Conservation (phyloP, 2,888 invertebrate species). For the Drosophila melanocephala region DNA sequence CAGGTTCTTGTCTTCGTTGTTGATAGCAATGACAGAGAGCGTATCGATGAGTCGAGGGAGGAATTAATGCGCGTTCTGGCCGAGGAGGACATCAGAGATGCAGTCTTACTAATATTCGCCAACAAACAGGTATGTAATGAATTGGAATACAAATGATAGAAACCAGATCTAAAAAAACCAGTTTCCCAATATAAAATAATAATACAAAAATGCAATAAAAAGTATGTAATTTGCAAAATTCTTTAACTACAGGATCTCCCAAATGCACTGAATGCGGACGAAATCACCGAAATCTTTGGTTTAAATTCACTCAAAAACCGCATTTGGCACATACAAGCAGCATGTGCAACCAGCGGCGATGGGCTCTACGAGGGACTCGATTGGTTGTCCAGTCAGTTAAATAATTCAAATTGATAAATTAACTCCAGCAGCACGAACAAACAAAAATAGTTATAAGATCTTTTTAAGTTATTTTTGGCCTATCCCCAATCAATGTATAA, state of each 20-base stretch:
- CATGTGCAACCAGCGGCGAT: constrained; percentile 99
- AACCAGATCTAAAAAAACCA: neutral
- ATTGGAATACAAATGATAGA: neutral
- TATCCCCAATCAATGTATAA: constrained; percentile 67
- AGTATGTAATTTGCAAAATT: constrained; percentile 11
- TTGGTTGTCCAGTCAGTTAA: constrained; percentile 99
- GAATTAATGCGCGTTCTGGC: constrained; percentile 99
- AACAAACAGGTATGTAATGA: constrained; percentile 95
- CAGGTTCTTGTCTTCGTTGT: constrained; percentile 99
- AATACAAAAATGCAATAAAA: too few species aligned
- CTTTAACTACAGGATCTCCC: constrained; percentile 94
- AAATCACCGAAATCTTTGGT: constrained; percentile 99
- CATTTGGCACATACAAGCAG: constrained; percentile 98
- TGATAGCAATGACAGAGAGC: constrained; percentile 99
- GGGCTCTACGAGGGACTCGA: constrained; percentile 99
- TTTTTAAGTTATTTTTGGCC: constrained; percentile 73
- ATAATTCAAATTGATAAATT: constrained; percentile 97
- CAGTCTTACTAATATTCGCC: constrained; percentile 99
- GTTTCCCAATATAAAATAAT: too few species aligned
- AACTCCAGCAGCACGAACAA: constrained; percentile 57
- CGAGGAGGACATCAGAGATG: constrained; percentile 99
- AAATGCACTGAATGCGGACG: constrained; percentile 99
- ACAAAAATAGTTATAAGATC: constrained; percentile 58
- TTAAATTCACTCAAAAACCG: constrained; percentile 99
- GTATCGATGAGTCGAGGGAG: constrained; percentile 99